Evolutionary conservation across 2,113 vertebrate genomes (phyloP), one percentile per base, ranked within the genome.

Genomic region (Origma solitaria): DNA sequence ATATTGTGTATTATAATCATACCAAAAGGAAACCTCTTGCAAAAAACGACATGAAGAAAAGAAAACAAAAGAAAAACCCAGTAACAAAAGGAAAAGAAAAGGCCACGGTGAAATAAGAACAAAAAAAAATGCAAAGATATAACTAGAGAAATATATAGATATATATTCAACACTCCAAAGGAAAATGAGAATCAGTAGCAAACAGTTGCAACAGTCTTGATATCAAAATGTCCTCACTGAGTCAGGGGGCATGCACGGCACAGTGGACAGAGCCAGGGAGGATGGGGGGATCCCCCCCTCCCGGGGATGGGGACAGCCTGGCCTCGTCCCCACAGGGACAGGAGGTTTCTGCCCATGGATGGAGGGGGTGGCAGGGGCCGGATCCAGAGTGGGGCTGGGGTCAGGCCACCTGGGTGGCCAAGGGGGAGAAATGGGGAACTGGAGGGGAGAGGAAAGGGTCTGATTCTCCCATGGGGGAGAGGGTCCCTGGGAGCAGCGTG

Each of bases 1-100:
- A 99, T 99, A 99, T 99, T 99, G 99, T 99, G 98, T 98, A 97
- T 98, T 96, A 98, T 99, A 98, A 99, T 99, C 98, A 98, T 98
- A 98, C 98, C 94, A 82, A 98, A 98, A 98, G 97, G 98, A 98
- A 98, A 98, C 98, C 97, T 95, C 98, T 98, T 97, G 97, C 97
- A 97, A 97, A 98, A 97, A 97, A 98, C 98, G 80, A 98, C 98
- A 98, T 97, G 97, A 97, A 97, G 96, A 96, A 97, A 94, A 97
- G 89, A 96, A 93, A 97, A 95, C 94, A 57, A 91, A 95, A 96
- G 82, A 97, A 95, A 77, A 95, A 95, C 94, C 94, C 94, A 94
- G 75, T 87, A 97, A 97, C 70, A 17, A 76, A 97, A 92, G 53
- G 86, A 86, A 95, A 93, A 84, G 49, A 90, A 95, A 97, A 97